A percentile compares a stretch with the other conserved stretches of the same genome.
These are phyloP conservation scores for Hypomecis atomaria DNA, from an alignment of 2,888 invertebrate genomes.

Conservation along the genomic window DNA sequence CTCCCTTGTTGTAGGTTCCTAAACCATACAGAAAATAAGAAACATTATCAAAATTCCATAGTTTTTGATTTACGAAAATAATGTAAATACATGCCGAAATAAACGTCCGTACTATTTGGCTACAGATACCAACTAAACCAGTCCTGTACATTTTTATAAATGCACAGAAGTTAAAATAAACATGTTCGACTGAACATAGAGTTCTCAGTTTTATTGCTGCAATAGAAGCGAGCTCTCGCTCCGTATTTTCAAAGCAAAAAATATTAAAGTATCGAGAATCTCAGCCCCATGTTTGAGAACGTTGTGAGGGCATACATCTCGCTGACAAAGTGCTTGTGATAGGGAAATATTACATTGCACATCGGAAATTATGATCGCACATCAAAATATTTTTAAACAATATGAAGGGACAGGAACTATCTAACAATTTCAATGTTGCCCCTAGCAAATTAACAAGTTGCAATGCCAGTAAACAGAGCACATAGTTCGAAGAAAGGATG, in stretches of 20 bases:
- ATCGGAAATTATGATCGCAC: background rate
- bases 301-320: slow-evolving; percentile 42
- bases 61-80: no score
- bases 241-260: slow-evolving; percentile 30
- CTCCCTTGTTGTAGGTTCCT: no score
- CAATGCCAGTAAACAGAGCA: no score
- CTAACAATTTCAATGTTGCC: no score
- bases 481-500: no score
- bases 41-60: no score
- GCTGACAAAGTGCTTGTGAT: slow-evolving; percentile 43
- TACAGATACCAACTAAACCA: background rate
- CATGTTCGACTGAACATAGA: slow-evolving; percentile 1
- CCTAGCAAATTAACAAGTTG: no score
- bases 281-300: slow-evolving; percentile 37
- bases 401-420: no score
- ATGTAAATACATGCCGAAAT: no score
- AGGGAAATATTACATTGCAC: slow-evolving; percentile 3
- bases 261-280: slow-evolving; percentile 46
- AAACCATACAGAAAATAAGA: no score
- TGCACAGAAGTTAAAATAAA: slow-evolving; percentile 13
- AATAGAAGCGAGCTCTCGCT: slow-evolving; percentile 15
- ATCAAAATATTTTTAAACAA: background rate
- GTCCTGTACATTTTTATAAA: background rate
- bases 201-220: slow-evolving; percentile 18
- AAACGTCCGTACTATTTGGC: background rate